Percentiles rank a stretch among this genome's conserved stretches.
These are phyloP conservation scores for Uromys caudimaculatus DNA, from an alignment of 2,797 vertebrate genomes.

Conservation along the genomic window DNA sequence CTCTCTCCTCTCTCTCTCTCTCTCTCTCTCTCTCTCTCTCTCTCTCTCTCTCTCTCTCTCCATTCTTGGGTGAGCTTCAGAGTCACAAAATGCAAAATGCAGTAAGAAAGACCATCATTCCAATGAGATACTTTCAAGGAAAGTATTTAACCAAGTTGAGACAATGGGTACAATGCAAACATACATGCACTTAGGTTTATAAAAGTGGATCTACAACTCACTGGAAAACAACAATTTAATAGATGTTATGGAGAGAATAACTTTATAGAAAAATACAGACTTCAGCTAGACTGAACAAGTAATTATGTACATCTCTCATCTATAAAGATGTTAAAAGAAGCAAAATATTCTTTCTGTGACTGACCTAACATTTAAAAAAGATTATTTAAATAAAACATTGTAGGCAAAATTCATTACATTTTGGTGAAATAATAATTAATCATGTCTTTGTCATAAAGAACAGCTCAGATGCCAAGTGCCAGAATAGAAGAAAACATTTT, in stretches of 20 bases:
- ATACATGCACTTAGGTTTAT: not conserved
- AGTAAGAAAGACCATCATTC: not conserved
- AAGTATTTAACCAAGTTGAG: not conserved
- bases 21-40: no score
- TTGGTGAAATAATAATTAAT: not conserved
- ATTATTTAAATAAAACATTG: constrained; percentile 9
- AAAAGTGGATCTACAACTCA: not conserved
- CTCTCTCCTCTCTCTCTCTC: no score
- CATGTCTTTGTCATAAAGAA: not conserved
- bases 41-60: no score
- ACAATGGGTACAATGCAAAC: not conserved
- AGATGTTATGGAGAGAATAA: not conserved
- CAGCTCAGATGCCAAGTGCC: not conserved
- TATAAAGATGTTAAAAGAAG: not conserved
- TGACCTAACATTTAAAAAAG: not conserved
- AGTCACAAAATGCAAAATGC: not conserved
- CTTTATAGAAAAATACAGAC: not conserved
- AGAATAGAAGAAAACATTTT: constrained; percentile 10
- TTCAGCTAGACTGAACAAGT: not conserved
- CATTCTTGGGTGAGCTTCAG: not conserved
- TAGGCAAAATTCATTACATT: not conserved
- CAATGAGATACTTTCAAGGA: not conserved
- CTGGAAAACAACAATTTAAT: not conserved
- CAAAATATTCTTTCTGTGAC: not conserved
- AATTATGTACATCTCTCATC: not conserved